Conservation (phyloP, 2,888 invertebrate genomes). For the Ceratothoa steindachneri region DNA sequence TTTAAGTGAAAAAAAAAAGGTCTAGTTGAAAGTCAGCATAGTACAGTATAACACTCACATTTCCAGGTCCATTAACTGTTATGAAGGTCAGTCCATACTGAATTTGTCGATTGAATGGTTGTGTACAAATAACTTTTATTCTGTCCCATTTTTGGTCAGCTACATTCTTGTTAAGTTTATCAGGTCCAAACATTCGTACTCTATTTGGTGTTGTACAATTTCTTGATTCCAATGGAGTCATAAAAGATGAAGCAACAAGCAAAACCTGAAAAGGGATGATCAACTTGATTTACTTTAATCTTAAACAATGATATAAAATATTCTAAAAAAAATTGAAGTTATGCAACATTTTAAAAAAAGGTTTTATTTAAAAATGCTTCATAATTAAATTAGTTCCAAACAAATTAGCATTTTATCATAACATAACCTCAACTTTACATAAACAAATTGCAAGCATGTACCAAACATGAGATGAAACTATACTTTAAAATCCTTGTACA, state of each 20-base stretch:
- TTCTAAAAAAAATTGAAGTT: neutral
- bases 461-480: no score
- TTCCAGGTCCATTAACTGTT: conserved; percentile 50
- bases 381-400: neutral
- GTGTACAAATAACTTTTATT: conserved; percentile 75
- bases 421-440: no score
- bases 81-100: conserved; percentile 79
- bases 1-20: no score
- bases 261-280: conserved; percentile 60
- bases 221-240: conserved; percentile 71
- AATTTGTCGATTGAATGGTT: conserved; percentile 76
- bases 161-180: conserved; percentile 60
- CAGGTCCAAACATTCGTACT: conserved; percentile 68
- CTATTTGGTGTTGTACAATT: conserved; percentile 63
- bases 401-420: no score
- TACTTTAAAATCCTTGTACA: no score
- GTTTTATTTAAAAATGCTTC: neutral
- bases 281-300: no score
- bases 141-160: conserved; percentile 72
- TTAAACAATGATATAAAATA: neutral
- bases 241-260: conserved; percentile 72
- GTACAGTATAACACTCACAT: no score
- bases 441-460: no score
- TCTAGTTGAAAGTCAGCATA: no score
- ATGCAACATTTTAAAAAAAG: neutral